Evolutionary conservation across 2,888 invertebrate genomes (phyloP).

Genomic region (Chromoteleia sp.): DNA sequence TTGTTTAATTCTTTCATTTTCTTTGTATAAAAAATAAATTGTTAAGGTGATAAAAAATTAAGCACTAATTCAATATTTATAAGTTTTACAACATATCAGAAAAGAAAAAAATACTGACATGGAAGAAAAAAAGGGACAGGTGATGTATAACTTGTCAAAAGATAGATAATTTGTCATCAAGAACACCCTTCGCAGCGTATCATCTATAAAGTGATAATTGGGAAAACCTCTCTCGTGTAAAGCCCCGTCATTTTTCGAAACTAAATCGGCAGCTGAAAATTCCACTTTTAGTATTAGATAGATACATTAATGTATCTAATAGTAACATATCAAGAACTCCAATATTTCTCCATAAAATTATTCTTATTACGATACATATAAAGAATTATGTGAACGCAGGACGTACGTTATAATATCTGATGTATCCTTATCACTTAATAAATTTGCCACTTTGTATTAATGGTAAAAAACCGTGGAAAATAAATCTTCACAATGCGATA

Average conservation of each 20-base stretch:
- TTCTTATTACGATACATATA: too few species aligned
- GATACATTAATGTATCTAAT: too few species aligned
- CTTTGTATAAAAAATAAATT: too few species aligned
- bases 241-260: constrained; percentile 4
- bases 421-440: too few species aligned
- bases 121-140: constrained; percentile 2
- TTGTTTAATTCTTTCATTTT: too few species aligned
- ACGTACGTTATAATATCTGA: too few species aligned
- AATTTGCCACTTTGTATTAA: too few species aligned
- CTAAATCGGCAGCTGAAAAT: constrained; percentile 10
- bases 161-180: constrained; percentile 37
- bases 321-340: too few species aligned
- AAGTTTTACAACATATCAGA: constrained; percentile 10
- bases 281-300: background rate
- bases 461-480: too few species aligned
- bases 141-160: constrained; percentile 32
- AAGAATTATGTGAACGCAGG: background rate
- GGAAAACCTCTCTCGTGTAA: background rate
- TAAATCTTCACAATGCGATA: too few species aligned
- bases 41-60: too few species aligned
- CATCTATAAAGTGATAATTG: background rate
- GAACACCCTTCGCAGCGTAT: background rate
- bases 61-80: too few species aligned
- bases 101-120: constrained; percentile 8
- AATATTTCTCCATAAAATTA: background rate